Conservation (phyloP, 2,888 invertebrate genomes). For the Drosophila melanosoma region DNA sequence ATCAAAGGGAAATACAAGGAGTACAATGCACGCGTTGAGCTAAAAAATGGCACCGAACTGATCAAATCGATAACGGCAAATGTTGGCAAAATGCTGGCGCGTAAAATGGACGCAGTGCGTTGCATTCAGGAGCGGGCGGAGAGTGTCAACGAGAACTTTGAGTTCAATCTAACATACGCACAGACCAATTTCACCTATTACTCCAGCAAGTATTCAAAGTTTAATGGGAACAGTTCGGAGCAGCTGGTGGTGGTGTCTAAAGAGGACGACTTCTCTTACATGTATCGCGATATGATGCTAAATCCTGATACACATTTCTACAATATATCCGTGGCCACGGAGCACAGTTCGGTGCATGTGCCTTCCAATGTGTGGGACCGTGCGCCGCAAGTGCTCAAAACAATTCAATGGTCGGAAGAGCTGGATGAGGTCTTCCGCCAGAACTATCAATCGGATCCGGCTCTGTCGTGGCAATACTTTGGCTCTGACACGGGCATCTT, state of each 20-base stretch:
- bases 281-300: constrained; percentile 87
- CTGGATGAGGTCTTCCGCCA: constrained; percentile 93
- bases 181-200: constrained; percentile 87
- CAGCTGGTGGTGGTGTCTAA: constrained; percentile 67
- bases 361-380: constrained; percentile 96
- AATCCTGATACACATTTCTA: constrained; percentile 93
- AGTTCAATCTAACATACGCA: constrained; percentile 85
- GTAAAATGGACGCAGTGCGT: constrained; percentile 95
- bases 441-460: constrained; percentile 95
- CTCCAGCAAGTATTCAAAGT: constrained; percentile 92
- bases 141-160: constrained; percentile 88
- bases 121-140: constrained; percentile 93
- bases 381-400: constrained; percentile 88
- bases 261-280: constrained; percentile 77
- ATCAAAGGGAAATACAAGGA: constrained; percentile 92
- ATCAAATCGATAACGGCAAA: constrained; percentile 92
- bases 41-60: constrained; percentile 92
- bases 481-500: constrained; percentile 97
- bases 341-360: constrained; percentile 94
- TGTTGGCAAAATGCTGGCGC: constrained; percentile 93
- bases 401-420: constrained; percentile 96
- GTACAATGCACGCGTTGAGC: constrained; percentile 91
- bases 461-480: constrained; percentile 98
- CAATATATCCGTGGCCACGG: constrained; percentile 92
- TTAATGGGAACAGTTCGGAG: constrained; percentile 81